Base-by-base conservation (phyloP, 2,797 vertebrate species). In the Scleropages formosus region DNA sequence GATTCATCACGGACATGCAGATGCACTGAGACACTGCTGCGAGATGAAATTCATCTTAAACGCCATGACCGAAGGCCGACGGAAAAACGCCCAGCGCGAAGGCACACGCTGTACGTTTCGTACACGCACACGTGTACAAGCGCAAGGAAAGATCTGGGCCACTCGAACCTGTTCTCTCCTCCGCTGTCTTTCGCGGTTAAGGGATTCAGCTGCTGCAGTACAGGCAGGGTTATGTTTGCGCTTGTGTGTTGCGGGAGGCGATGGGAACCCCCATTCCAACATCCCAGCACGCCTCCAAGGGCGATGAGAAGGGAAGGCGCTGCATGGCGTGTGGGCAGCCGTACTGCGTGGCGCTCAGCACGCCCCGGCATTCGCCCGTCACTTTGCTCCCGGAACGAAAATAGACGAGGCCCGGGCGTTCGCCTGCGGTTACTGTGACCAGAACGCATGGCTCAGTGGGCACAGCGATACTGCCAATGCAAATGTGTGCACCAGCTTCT, bases 331-430 rank as follows among this genome's bases (percentile, higher is more conserved):
- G 62, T 22, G 59, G 73, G 62, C n/a, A 18, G 46, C 62, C 56
- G n/a, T 51, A 12, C 51, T 64, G 62, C 65, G 49, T 47, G 46
- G 39, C 44, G 44, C 44, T 47, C 20, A 27, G 16, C 20, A 26
- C 12, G 20, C 10, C 15, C 26, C 22, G 12, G 18, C 51, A 64
- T 74, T 74, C 11, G 58, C 39, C 53, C 12, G 66, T 13, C 3
- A 9, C 44, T 44, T 56, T 74, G 20, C 10, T 67, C 51, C 27
- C 51, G 67, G 63, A 67, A 68, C 46, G 20, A 20, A 68, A 68
- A 68, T 22, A 8, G 20, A 68, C n/a, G 58, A 53, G 51, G 22
- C 27, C 67, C 11, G 24, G 67, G 22, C 49, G 11, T 12, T 51
- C 47, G 16, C 4, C 22, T 51, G 9, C 18, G 4, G 12, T 31